Evolutionary conservation across 64 coral and sea anemone species (phyloP), one percentile per base, ranked within the genome.

Genomic region (Stylophora pistillata): DNA sequence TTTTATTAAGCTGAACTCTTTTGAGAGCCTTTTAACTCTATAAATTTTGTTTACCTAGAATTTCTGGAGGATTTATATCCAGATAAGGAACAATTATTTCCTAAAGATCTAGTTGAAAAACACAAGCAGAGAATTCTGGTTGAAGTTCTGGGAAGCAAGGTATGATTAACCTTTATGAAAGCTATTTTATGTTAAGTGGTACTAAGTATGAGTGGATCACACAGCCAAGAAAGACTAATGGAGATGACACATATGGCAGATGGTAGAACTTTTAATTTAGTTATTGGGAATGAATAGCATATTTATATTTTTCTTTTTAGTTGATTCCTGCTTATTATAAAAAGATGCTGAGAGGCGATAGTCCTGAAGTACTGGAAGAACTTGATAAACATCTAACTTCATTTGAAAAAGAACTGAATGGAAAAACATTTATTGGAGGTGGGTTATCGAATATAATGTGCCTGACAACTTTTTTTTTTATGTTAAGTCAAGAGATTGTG

Each of bases 401-500:
- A 53, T 84, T 84, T 84, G 80, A 84, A 6, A 84, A 70, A 16
- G 64, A 84, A 37, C 47, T 84, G 80, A 84, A 84, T 28, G 2
- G 69, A 15, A 6, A 69, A 21, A 84, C 53, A 65, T 25, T 69
- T 27, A 13, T 84, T 70, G 80, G 80, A 68, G 80, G 80, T 84
- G 33, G 69, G 79, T 20, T 21, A 68, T 68, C 12, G 1, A 47
- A 47, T 47, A 47, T 4, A 47, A 3, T 47, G 7, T 7, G 7
- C 37, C 37, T 47, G 37, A 47, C 37, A 47, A 47, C 37, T 47
- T 47, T 47, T 47, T 47, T 7, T 47, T n/a, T n/a, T n/a, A n/a
- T n/a, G n/a, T n/a, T 47, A 47, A 4, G 37, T 47, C 37, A 47
- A 7, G 7, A 47, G 37, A 47, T 3, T 47, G 37, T 47, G 37